Base-by-base conservation (phyloP, 2,888 invertebrate genomes). In the Xylota sylvarum region DNA sequence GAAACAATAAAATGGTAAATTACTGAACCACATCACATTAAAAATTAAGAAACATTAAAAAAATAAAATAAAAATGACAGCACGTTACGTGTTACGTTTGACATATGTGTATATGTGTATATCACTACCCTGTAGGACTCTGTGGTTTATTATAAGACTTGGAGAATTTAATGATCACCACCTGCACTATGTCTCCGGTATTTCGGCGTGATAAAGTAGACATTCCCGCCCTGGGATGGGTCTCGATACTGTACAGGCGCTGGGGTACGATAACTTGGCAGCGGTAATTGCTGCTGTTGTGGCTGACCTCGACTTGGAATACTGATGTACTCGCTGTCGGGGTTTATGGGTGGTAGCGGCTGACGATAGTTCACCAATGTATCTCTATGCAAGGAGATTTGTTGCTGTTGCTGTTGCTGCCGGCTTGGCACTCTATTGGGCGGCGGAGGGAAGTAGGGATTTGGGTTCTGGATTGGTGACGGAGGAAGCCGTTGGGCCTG, bases 261-360 rank as follows among this genome's bases (percentile, higher is more conserved):
- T 17, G 85, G 85, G 12, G 81, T 43, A 48, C 82, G 86, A 46
- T 82, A 86, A 35, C 73, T 82, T 9, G 86, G 73, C 81, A 77
- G 60, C 19, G 81, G 76, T 48, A 85, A 7, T 58, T 80, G 84
- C 40, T 27, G 85, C 69, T 88, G 88, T 32, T 86, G 82, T 7
- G 48, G 55, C 46, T 87, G 88, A 78, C 88, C 88, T n/a, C 89
- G 89, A 60, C 73, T 77, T 4, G 81, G 88, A 77, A 81, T 76
- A 48, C 70, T 79, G 7, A 90, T 90, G 62, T 90, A 94, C 90
- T 96, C 96, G 89, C 95, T 95, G 88, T 96, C 94, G 0, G 95
- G 95, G 90, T 97, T 95, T 69, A 95, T 93, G 1, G 94, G 93
- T 0, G 96, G 96, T 62, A 95, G 91, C 4, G 96, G 96, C 56